Conservation (phyloP, 2,888 invertebrate genomes). For the Danaus chrysippus region DNA sequence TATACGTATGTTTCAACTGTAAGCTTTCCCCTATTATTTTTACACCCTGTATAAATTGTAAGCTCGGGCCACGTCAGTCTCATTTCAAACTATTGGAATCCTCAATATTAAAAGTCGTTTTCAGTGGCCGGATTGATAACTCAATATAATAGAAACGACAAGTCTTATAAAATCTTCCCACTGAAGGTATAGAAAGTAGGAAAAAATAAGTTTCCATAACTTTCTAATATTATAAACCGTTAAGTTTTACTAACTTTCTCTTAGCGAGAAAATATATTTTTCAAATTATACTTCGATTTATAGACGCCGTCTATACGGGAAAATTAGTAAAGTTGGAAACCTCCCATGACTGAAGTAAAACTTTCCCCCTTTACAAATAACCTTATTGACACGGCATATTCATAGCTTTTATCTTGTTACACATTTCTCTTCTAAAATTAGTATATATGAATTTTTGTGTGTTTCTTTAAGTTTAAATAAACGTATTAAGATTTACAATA, state of each 20-base stretch:
- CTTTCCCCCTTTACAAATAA: constrained; percentile 12
- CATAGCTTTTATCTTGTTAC: no score
- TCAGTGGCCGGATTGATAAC: constrained; percentile 83
- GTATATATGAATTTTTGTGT: no score
- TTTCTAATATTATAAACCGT: constrained; percentile 9
- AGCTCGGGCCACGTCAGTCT: constrained; percentile 67
- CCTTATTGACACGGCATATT: no score
- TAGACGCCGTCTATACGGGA: constrained; percentile 29
- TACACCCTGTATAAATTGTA: constrained; percentile 61
- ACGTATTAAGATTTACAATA: no score
- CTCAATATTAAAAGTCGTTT: constrained; percentile 79
- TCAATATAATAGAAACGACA: constrained; percentile 82
- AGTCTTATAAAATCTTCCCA: constrained; percentile 93
- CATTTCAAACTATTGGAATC: constrained; percentile 65
- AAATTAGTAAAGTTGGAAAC: constrained; percentile 28
- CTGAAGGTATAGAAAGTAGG: constrained; percentile 77
- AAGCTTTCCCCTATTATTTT: constrained; percentile 62
- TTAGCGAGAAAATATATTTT: constrained; percentile 6
- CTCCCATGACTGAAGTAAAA: constrained; percentile 20
- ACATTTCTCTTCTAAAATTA: no score
- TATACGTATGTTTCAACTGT: constrained; percentile 58
- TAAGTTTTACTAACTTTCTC: constrained; percentile 14
- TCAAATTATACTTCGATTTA: constrained; percentile 14
- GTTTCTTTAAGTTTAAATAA: no score
- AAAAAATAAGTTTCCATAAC: constrained; percentile 26